Conservation (phyloP, 2,888 invertebrate species). For the Lasioglossum oenotherae region DNA sequence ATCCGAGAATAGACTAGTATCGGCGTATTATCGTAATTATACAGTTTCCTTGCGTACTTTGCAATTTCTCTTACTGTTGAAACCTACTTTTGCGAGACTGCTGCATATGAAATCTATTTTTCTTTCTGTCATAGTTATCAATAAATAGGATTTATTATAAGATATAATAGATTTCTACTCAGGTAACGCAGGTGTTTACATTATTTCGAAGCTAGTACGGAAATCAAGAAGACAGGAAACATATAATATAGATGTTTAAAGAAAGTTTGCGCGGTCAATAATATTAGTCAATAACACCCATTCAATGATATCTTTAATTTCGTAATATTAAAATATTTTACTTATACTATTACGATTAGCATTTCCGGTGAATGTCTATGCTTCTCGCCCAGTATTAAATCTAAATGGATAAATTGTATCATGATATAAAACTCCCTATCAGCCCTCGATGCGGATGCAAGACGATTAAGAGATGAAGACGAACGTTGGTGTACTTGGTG, state of each 20-base stretch:
- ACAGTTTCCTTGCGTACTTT: not conserved
- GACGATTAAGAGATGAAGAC: not conserved
- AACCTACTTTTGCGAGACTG: not conserved
- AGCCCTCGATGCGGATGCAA: not conserved
- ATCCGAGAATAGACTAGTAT: not conserved
- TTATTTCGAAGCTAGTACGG: not conserved
- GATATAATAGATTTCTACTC: not conserved
- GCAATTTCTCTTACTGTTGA: slow-evolving; percentile 8
- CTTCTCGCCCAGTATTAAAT: not conserved
- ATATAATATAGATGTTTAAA: not conserved
- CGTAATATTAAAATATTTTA: not conserved
- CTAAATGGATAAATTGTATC: slow-evolving; percentile 5
- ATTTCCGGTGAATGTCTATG: not conserved
- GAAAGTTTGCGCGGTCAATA: not conserved
- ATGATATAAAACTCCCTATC: not conserved
- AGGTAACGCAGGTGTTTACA: not conserved
- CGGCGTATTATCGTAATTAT: not conserved
- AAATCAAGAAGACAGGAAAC: not conserved
- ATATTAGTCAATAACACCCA: not conserved
- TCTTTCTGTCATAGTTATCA: not conserved
- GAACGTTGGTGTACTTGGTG: not conserved
- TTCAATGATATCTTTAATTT: not conserved
- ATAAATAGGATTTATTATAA: not conserved
- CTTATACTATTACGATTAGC: not conserved
- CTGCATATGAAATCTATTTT: not conserved